phyloP scores from a whole-genome alignment of 2,113 vertebrate genomes.

The Eurystomus gularis region DNA sequence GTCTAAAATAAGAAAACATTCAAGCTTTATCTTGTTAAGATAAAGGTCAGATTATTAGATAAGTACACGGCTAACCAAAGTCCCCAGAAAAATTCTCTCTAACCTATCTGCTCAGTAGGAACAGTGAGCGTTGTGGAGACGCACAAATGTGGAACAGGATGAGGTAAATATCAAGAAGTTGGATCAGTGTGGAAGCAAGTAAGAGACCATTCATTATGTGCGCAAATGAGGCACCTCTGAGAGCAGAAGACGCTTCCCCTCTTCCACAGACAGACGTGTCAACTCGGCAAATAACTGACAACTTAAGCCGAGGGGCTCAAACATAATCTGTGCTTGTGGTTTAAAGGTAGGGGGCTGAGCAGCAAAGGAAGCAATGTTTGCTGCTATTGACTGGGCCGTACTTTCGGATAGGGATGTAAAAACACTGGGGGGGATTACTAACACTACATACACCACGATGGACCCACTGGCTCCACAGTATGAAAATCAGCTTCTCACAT shows the following conservation, averaged over 20 bases:
- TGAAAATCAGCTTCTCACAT: neutral
- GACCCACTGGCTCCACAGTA: neutral
- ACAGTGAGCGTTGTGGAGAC: neutral
- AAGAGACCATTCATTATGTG: neutral
- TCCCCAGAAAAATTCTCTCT: neutral
- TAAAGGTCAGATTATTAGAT: neutral
- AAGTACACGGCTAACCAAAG: neutral
- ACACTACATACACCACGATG: accelerated
- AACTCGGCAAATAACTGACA: slow-evolving; percentile 25
- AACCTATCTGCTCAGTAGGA: neutral
- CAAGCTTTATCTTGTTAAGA: neutral
- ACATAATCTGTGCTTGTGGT: neutral
- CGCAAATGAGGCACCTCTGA: slow-evolving; percentile 44
- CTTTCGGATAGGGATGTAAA: neutral
- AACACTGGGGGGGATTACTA: neutral
- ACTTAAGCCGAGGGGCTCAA: neutral
- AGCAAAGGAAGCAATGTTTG: neutral
- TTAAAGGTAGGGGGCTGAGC: neutral
- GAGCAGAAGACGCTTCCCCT: neutral
- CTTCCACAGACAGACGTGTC: neutral
- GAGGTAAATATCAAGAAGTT: neutral
- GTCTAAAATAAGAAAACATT: neutral
- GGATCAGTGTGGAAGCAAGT: neutral
- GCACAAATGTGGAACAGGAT: neutral
- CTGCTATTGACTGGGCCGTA: neutral